Evolutionary conservation across 1,140 invertebrate genomes (phyloP).

Genomic region (Cataglyphis hispanica): DNA sequence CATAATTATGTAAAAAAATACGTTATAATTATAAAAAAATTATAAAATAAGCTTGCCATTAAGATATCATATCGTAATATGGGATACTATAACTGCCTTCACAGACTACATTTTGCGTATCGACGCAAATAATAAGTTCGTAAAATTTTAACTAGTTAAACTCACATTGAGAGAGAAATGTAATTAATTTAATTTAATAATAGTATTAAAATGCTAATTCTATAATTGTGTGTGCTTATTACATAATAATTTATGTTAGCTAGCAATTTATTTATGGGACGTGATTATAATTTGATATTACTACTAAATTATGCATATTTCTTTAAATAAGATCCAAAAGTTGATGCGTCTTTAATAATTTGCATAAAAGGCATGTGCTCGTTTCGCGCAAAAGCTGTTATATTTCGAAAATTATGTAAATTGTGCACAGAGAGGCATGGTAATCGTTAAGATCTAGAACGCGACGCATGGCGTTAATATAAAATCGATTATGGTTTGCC

Average conservation of each 20-base stretch:
- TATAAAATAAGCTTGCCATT: neutral
- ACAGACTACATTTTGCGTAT: neutral
- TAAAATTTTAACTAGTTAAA: neutral
- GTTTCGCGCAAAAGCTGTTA: neutral
- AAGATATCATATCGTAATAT: conserved; percentile 7
- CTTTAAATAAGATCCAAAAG: neutral
- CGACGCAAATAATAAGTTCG: neutral
- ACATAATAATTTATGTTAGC: neutral
- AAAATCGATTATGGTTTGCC: conserved; percentile 39
- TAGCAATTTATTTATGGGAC: neutral
- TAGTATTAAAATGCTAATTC: neutral
- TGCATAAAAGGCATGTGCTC: conserved; percentile 17
- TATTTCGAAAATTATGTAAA: conserved; percentile 46
- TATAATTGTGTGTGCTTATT: neutral
- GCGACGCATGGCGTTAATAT: conserved; percentile 15
- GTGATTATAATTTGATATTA: conserved; percentile 4
- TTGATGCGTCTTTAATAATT: neutral
- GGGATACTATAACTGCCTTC: neutral
- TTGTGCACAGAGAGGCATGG: neutral
- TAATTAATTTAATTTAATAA: neutral
- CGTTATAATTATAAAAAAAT: too few species aligned
- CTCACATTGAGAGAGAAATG: neutral
- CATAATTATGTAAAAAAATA: too few species aligned
- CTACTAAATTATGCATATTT: conserved; percentile 14
- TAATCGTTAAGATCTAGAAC: conserved; percentile 10